phyloP scores from a whole-genome alignment of 2,888 invertebrate species.

The Spodoptera picta region DNA sequence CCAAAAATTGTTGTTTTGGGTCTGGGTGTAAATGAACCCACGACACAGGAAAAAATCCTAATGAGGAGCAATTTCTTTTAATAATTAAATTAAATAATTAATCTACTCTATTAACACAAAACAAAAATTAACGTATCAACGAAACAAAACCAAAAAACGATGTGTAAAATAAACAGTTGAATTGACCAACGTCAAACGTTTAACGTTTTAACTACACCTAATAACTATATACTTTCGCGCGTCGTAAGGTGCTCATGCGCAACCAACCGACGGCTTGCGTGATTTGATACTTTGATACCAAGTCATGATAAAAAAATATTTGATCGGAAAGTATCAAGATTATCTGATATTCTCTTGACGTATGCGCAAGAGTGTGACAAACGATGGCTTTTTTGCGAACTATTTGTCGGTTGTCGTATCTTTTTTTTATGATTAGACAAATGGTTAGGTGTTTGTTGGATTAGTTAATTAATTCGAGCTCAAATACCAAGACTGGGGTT shows the following conservation, averaged over 20 bases:
- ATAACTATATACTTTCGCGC: slow-evolving; percentile 46
- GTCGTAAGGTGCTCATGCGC: slow-evolving; percentile 40
- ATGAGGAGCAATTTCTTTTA: too few relatives aligned
- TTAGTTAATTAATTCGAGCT: too few relatives aligned
- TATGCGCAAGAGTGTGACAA: slow-evolving; percentile 24
- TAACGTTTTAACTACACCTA: slow-evolving; percentile 39
- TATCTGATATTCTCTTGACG: slow-evolving; percentile 43
- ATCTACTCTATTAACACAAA: too few relatives aligned
- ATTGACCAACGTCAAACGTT: slow-evolving; percentile 24
- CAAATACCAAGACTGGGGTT: too few relatives aligned
- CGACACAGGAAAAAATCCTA: too few relatives aligned
- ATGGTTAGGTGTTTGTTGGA: not conserved
- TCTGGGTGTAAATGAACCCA: too few relatives aligned
- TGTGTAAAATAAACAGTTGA: slow-evolving; percentile 31
- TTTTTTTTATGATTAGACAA: not conserved
- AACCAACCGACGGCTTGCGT: slow-evolving; percentile 52
- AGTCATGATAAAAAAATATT: slow-evolving; percentile 30
- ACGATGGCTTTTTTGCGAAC: not conserved
- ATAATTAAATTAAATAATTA: too few relatives aligned
- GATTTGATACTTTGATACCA: slow-evolving; percentile 30
- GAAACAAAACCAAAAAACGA: slow-evolving; percentile 12
- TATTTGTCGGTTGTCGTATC: not conserved
- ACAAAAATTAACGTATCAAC: too few relatives aligned
- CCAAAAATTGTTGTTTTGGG: too few relatives aligned
- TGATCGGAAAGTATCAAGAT: slow-evolving; percentile 40